Conservation (phyloP, 2,797 vertebrate species). For the Enteromius trimaculatus region DNA sequence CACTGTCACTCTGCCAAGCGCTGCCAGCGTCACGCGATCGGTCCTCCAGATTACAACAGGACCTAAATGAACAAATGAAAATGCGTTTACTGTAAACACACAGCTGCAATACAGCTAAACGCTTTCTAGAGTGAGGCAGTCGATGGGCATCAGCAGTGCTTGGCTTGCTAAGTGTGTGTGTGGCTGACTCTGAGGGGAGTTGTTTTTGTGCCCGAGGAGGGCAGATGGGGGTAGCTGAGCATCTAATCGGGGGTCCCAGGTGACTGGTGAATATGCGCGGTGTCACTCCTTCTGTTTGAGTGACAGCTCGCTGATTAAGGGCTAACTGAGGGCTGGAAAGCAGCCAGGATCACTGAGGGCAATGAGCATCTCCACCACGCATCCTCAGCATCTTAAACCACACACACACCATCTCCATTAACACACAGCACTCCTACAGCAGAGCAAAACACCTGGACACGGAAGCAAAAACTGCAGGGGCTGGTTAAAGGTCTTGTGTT, state of each 20-base stretch:
- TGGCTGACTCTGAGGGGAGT: conserved; percentile 20
- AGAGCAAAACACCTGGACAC: conserved; percentile 34
- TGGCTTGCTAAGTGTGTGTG: conserved; percentile 19
- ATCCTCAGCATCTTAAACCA: conserved; percentile 27
- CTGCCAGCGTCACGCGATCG: conserved; percentile 83
- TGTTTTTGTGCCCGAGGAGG: conserved; percentile 40
- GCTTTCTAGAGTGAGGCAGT: conserved; percentile 2
- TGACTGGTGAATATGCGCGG: conserved; percentile 83
- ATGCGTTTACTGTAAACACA: conserved; percentile 29
- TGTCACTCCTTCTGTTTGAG: conserved; percentile 80
- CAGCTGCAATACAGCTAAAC: not conserved
- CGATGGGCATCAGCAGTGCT: not conserved
- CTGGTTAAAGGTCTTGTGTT: not conserved
- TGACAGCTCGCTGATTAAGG: conserved; percentile 89
- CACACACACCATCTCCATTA: conserved; percentile 36
- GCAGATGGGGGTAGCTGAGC: conserved; percentile 79
- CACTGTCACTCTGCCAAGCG: conserved; percentile 79
- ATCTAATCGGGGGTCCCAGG: conserved; percentile 84
- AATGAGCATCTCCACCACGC: conserved; percentile 50
- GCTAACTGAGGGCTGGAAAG: conserved; percentile 83
- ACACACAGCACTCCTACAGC: conserved; percentile 5
- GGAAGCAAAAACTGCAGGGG: not conserved
- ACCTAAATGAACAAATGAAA: conserved; percentile 50
- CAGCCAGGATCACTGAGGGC: conserved; percentile 83
- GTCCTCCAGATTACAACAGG: conserved; percentile 81